A percentile compares a stretch with the other conserved stretches of the same genome.
These are phyloP conservation scores for Heliconius hortense DNA, from an alignment of 2,888 invertebrate species.

Conservation along the genomic window DNA sequence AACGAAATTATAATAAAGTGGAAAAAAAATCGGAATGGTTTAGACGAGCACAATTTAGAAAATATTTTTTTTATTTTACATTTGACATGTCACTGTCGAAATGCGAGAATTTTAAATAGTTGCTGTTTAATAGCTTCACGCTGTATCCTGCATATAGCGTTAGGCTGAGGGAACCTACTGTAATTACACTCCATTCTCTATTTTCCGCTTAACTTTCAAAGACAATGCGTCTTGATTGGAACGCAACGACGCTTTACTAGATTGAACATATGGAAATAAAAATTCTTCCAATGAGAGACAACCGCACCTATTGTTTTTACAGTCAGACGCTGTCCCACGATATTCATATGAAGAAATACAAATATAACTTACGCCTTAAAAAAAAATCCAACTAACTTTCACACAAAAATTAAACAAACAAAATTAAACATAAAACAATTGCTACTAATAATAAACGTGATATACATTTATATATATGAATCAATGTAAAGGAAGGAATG, in stretches of 20 bases:
- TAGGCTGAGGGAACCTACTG: neutral
- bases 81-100: neutral
- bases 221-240: too few species aligned
- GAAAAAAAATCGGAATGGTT: slow-evolving; percentile 12
- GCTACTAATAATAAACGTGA: neutral
- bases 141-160: neutral
- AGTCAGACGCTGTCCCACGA: too few species aligned
- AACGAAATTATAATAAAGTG: slow-evolving; percentile 34
- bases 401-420: neutral
- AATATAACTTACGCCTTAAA: too few species aligned
- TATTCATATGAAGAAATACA: too few species aligned
- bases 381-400: neutral
- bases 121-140: neutral
- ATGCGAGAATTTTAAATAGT: neutral
- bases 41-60: slow-evolving; percentile 8
- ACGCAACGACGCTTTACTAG: too few species aligned
- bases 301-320: too few species aligned
- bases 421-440: neutral
- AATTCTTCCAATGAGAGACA: too few species aligned
- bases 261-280: too few species aligned
- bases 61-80: neutral
- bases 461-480: slow-evolving; percentile 20
- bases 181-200: neutral
- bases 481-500: slow-evolving; percentile 38
- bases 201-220: neutral